Conservation (phyloP, 2,113 vertebrate genomes). For the Lepidothrix coronata region DNA sequence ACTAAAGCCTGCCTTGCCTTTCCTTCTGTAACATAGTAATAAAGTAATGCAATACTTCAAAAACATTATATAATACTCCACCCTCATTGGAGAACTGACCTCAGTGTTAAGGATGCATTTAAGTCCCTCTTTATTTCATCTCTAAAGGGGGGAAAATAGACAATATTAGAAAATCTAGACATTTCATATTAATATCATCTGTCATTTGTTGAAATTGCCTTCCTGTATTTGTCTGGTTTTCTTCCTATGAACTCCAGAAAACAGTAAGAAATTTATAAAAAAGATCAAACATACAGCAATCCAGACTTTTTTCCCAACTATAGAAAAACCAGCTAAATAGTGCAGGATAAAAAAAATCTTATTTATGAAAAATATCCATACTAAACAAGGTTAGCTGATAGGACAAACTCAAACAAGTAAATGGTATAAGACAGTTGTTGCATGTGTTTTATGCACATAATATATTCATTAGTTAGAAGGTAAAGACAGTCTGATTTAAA, state of each 20-base stretch:
- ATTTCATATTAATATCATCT: neutral
- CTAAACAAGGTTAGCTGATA: neutral
- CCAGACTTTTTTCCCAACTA: neutral
- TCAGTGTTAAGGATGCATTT: neutral
- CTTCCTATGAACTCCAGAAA: neutral
- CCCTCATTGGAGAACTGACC: accelerated
- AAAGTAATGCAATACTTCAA: neutral
- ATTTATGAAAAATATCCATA: neutral
- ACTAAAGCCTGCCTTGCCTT: neutral
- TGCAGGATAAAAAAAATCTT: neutral
- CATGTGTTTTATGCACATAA: neutral
- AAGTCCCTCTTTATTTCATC: neutral
- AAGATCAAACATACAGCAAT: neutral
- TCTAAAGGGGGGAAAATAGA: neutral
- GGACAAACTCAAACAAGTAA: neutral
- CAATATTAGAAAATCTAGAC: neutral
- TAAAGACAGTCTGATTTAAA: neutral
- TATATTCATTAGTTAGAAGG: neutral
- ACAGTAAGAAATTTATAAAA: neutral
- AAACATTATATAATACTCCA: neutral
- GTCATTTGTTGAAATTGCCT: neutral
- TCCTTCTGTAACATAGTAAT: neutral
- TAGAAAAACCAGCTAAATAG: neutral
- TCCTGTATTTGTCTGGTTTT: neutral
- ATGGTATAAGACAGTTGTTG: neutral